phyloP scores from a whole-genome alignment of 53 echinoderm and acorn worm species.

The Echinarachnius parma region DNA sequence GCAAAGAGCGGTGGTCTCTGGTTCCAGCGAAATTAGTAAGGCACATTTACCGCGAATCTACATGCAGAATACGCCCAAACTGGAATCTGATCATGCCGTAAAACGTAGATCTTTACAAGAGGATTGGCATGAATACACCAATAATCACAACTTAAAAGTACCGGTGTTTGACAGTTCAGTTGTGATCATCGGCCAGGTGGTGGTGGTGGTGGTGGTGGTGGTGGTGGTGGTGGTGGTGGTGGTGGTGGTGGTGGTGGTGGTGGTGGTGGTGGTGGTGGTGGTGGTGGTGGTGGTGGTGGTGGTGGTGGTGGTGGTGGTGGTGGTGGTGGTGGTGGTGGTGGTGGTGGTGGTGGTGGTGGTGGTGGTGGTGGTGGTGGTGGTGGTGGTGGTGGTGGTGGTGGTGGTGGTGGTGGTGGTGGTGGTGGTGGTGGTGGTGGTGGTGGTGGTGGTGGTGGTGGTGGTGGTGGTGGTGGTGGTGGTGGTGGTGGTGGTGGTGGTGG shows the following conservation, averaged over 20 bases:
- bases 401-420: background rate
- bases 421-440: background rate
- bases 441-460: background rate
- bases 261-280: slow-evolving; percentile 1
- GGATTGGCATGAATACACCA: too few species aligned
- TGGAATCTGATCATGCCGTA: too few species aligned
- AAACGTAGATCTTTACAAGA: too few species aligned
- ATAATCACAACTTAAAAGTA: too few species aligned
- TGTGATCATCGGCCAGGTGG: too few species aligned
- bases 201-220: background rate
- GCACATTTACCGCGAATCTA: too few species aligned
- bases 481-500: background rate
- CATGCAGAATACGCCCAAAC: too few species aligned
- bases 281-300: background rate
- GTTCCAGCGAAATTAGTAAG: too few species aligned
- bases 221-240: slow-evolving; percentile 5
- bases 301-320: background rate
- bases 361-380: background rate
- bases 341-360: background rate
- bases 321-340: background rate
- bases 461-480: background rate
- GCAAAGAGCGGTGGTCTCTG: too few species aligned
- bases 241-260: background rate
- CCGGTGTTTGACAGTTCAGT: too few species aligned
- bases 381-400: background rate